phyloP scores from a whole-genome alignment of 2,797 vertebrate species.

The Gymnodraco acuticeps region DNA sequence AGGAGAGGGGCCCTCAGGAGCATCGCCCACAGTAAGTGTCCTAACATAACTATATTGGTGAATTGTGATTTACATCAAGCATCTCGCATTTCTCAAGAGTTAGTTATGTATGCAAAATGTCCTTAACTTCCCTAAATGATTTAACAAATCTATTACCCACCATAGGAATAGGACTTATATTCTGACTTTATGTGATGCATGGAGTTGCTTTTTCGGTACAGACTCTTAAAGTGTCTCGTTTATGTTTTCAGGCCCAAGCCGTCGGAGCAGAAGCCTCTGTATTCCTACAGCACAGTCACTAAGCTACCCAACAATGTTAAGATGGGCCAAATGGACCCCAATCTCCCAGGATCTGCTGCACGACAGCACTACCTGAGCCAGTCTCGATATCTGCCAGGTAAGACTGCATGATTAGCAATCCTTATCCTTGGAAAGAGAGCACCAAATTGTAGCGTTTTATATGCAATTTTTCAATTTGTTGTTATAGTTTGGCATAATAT shows the following conservation, averaged over 20 bases:
- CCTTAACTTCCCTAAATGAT: background rate
- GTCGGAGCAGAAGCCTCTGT: slow-evolving; percentile 81
- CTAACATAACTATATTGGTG: background rate
- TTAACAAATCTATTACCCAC: background rate
- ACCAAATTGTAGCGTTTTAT: background rate
- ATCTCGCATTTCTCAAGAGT: background rate
- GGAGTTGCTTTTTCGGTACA: background rate
- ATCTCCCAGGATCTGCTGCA: slow-evolving; percentile 86
- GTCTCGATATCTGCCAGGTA: slow-evolving; percentile 96
- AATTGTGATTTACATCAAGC: background rate
- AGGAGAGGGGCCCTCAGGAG: slow-evolving; percentile 86
- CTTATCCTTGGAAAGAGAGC: background rate
- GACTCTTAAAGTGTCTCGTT: slow-evolving; percentile 1
- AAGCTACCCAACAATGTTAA: slow-evolving; percentile 84
- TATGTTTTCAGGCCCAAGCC: slow-evolving; percentile 68
- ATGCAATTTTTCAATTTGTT: background rate
- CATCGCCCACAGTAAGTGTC: slow-evolving; percentile 62
- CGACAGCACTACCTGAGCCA: slow-evolving; percentile 96
- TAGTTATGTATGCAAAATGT: background rate
- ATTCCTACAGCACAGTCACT: slow-evolving; percentile 85
- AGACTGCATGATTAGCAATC: slow-evolving; percentile 31
- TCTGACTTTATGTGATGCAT: background rate
- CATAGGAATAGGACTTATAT: background rate
- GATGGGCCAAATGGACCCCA: slow-evolving; percentile 85
- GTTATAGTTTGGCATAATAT: background rate